Conservation (phyloP, 2,797 vertebrate species). For the Crenichthys baileyi region DNA sequence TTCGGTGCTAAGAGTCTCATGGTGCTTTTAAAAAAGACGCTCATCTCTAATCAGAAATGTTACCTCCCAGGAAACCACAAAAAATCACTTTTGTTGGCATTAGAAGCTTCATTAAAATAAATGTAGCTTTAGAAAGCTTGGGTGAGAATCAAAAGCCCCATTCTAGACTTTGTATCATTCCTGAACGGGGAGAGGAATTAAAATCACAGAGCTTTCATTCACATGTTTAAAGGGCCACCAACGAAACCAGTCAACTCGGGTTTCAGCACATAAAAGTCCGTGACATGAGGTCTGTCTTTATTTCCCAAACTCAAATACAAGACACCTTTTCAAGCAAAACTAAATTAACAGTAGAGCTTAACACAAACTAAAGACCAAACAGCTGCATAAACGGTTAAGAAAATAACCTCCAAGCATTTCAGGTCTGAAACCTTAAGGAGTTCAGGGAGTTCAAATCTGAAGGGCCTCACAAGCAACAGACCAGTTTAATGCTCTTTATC, state of each 20-base stretch:
- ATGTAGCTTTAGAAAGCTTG: not conserved
- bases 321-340: not conserved
- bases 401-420: too few species aligned
- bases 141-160: too few species aligned
- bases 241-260: accelerated
- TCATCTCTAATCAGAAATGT: not conserved
- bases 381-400: too few species aligned
- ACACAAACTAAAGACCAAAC: not conserved
- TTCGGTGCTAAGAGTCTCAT: not conserved
- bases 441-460: too few species aligned
- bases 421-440: too few species aligned
- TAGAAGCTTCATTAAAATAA: not conserved
- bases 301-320: not conserved
- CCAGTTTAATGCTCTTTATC: too few species aligned
- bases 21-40: too few species aligned
- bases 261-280: not conserved
- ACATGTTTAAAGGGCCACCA: not conserved
- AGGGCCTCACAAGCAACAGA: too few species aligned
- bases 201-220: not conserved
- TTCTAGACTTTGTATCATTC: not conserved
- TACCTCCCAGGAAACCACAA: not conserved
- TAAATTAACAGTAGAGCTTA: not conserved
- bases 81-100: not conserved
- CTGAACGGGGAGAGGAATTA: not conserved
- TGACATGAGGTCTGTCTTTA: not conserved